phyloP scores from a whole-genome alignment of 2,797 vertebrate genomes.

The Lacerta bilineata region DNA sequence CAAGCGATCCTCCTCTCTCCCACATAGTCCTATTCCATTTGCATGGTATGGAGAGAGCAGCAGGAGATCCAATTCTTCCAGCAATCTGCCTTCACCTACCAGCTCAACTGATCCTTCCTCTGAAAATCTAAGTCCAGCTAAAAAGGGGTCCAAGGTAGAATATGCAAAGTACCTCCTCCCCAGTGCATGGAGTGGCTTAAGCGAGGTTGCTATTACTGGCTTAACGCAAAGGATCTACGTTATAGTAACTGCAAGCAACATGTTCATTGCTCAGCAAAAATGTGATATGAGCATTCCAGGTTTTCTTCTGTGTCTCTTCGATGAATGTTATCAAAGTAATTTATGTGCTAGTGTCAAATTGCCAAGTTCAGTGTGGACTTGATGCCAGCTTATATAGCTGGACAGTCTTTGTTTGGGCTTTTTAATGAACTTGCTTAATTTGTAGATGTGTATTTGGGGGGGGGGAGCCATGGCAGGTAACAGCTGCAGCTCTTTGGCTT shows the following conservation, averaged over 20 bases:
- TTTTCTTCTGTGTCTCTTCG: conserved; percentile 65
- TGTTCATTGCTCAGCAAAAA: conserved; percentile 67
- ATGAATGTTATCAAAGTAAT: conserved; percentile 69
- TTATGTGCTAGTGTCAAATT: conserved; percentile 51
- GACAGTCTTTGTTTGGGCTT: background rate
- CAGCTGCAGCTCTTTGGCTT: background rate
- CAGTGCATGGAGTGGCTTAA: conserved; percentile 72
- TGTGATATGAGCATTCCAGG: conserved; percentile 50
- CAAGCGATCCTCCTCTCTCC: conserved; percentile 72
- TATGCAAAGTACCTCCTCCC: conserved; percentile 68
- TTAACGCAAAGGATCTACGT: conserved; percentile 59
- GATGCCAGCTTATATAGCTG: background rate
- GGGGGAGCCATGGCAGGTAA: background rate
- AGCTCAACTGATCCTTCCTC: conserved; percentile 86
- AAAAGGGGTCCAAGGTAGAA: conserved; percentile 89
- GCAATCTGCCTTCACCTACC: conserved; percentile 77
- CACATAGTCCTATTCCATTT: conserved; percentile 78
- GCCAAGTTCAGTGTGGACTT: background rate
- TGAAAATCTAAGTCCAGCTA: conserved; percentile 88
- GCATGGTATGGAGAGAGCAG: conserved; percentile 79
- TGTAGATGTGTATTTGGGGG: background rate
- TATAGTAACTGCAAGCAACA: conserved; percentile 74
- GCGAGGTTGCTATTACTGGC: conserved; percentile 71
- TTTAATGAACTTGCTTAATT: conserved; percentile 10
- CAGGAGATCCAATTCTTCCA: conserved; percentile 80